Base-by-base conservation (phyloP, 2,888 invertebrate genomes). In the Ectemnius lituratus region DNA sequence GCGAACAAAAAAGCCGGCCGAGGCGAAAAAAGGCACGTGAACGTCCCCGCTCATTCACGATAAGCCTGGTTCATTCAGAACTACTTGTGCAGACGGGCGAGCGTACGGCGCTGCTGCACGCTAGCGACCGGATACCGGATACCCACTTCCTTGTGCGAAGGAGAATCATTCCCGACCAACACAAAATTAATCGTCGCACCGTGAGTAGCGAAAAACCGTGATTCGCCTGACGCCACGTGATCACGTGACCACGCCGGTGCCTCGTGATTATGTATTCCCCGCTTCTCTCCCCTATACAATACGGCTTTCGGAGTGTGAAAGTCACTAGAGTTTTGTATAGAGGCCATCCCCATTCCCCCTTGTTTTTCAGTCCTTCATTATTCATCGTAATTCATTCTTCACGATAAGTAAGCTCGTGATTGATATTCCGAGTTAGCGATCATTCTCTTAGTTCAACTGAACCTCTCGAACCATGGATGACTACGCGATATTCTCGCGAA, bases 101-200 rank as follows among this genome's bases (percentile, higher is more conserved):
- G 37, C 37, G 37, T 37, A 71, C 59, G 67, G 65, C 71, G 76
- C 66, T 67, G 67, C 67, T 62, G 67, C 63, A 62, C 58, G 68
- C 18, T 14, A 8, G 13, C 11, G 13, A 45, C 57, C 8, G 28
- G 62, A 62, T 62, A 60, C 75, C 76, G 76, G 76, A 76, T 68
- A 76, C 67, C 75, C 67, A 75, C 71, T 75, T 76, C 76, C 76
- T 76, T 68, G 76, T 70, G 69, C 37, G 37, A 11, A 37, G 37
- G 37, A 37, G 71, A 78, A 73, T 81, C 71, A 72, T 76, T 67
- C 56, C 23, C 57, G 49, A 61, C 60, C 37, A 61, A 69, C 79
- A 80, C 79, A 66, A 78, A 73, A 74, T 73, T 81, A 67, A 81
- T 81, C 70, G 63, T 11, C 62, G 58, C 64, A 37, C 57, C 27